Evolutionary conservation across 2,888 invertebrate species (phyloP).

Genomic region (Agrochola circellaris): DNA sequence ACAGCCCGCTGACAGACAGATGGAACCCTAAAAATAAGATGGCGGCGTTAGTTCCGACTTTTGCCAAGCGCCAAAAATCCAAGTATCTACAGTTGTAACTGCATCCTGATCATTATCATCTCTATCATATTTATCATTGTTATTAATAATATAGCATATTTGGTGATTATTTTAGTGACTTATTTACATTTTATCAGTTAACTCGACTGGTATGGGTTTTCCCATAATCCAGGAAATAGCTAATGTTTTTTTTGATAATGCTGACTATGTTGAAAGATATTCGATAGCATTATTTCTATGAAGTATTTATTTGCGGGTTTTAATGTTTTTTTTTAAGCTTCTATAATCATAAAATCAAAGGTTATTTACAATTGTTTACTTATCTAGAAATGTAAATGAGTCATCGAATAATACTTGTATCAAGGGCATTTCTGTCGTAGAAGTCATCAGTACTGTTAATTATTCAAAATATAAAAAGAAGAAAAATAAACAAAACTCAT

Average conservation of each 20-base stretch:
- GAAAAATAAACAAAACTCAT: slow-evolving; percentile 44
- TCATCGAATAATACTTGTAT: background rate
- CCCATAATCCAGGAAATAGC: background rate
- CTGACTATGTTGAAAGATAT: too few species aligned
- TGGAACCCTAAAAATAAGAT: too few species aligned
- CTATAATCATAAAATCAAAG: too few species aligned
- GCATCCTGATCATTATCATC: background rate
- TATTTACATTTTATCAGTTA: slow-evolving; percentile 7
- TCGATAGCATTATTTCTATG: too few species aligned
- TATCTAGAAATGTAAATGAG: slow-evolving; percentile 8
- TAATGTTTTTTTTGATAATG: background rate
- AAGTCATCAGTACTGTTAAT: slow-evolving; percentile 30
- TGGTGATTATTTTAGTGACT: background rate
- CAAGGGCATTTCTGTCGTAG: background rate
- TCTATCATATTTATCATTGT: background rate
- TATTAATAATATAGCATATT: background rate
- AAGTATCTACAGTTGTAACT: too few species aligned
- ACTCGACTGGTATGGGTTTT: background rate
- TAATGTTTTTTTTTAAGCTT: too few species aligned
- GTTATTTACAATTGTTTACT: too few species aligned
- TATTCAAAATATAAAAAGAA: slow-evolving; percentile 42
- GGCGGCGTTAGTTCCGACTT: too few species aligned
- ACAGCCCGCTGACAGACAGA: too few species aligned
- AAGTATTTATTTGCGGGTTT: too few species aligned
- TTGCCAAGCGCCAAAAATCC: too few species aligned